Evolutionary conservation across 1,140 invertebrate species (phyloP).

Genomic region (Drosophila ambigua): DNA sequence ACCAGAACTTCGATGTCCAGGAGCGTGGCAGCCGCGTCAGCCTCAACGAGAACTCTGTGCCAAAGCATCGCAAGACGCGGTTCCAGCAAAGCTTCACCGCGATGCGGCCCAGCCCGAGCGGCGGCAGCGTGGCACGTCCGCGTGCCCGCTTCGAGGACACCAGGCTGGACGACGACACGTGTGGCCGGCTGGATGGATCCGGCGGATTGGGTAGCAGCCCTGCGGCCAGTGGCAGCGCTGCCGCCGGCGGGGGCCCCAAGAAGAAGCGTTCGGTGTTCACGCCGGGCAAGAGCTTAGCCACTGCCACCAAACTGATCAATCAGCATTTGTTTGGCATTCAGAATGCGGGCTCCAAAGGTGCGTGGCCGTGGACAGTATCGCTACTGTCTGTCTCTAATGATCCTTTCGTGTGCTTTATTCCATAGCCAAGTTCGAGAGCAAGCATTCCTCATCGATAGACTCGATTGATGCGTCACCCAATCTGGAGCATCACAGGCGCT

Average conservation of each 20-base stretch:
- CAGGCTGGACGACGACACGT: slow-evolving; percentile 85
- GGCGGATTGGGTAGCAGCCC: slow-evolving; percentile 11
- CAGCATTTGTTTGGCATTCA: slow-evolving; percentile 89
- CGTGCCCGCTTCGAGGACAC: slow-evolving; percentile 81
- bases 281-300: slow-evolving; percentile 87
- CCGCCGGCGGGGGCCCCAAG: slow-evolving; percentile 53
- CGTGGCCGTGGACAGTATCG: slow-evolving; percentile 9
- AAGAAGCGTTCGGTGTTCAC: slow-evolving; percentile 86
- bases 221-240: slow-evolving; percentile 23
- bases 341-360: slow-evolving; percentile 85
- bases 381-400: neutral
- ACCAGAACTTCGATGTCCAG: slow-evolving; percentile 85
- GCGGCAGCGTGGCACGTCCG: slow-evolving; percentile 31
- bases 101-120: slow-evolving; percentile 45
- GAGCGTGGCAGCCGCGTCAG: slow-evolving; percentile 87
- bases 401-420: slow-evolving; percentile 14
- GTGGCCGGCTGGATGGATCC: slow-evolving; percentile 51
- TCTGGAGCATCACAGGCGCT: slow-evolving; percentile 87
- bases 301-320: slow-evolving; percentile 89
- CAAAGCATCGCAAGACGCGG: slow-evolving; percentile 93
- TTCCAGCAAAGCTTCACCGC: slow-evolving; percentile 88
- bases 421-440: slow-evolving; percentile 85
- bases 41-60: slow-evolving; percentile 88
- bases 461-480: slow-evolving; percentile 88
- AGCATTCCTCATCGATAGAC: slow-evolving; percentile 89